Evolutionary conservation across 2,888 invertebrate species (phyloP).

Genomic region (Itoplectis maculator): DNA sequence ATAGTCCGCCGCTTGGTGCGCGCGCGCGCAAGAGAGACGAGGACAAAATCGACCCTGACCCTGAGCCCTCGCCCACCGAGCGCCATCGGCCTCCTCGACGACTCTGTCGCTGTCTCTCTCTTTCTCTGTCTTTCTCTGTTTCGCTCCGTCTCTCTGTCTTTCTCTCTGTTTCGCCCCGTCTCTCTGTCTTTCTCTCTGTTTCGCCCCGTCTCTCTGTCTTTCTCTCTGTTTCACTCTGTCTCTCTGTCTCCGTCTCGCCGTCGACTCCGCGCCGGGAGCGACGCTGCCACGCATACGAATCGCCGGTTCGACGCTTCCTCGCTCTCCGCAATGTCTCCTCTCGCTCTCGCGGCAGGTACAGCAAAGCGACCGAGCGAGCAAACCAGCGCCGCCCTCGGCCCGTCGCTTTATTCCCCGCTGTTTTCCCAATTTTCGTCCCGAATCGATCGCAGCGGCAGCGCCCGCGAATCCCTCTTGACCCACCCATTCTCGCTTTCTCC

Average conservation of each 20-base stretch:
- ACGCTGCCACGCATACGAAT: constrained; percentile 66
- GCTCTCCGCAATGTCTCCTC: constrained; percentile 34
- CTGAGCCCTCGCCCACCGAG: constrained; percentile 53
- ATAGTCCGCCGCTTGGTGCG: too few relatives aligned
- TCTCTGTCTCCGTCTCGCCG: too few relatives aligned
- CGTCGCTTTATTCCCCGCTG: not conserved
- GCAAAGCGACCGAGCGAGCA: too few relatives aligned
- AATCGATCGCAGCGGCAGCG: not conserved
- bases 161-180: too few relatives aligned
- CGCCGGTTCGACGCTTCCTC: constrained; percentile 59
- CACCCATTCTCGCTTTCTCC: not conserved
- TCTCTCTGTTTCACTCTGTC: too few relatives aligned
- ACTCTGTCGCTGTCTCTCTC: too few relatives aligned
- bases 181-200: too few relatives aligned
- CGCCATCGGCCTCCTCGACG: too few relatives aligned
- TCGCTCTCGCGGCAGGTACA: constrained; percentile 61
- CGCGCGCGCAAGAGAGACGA: constrained; percentile 30
- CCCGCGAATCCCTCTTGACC: not conserved
- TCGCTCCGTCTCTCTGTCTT: too few relatives aligned
- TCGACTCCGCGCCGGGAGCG: constrained; percentile 50
- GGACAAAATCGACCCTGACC: constrained; percentile 67
- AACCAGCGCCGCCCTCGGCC: not conserved
- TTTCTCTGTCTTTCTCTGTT: too few relatives aligned
- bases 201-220: not conserved
- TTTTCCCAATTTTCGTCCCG: not conserved